Base-by-base conservation (phyloP, 64 coral and sea anemone genomes). In the Montipora sp. region DNA sequence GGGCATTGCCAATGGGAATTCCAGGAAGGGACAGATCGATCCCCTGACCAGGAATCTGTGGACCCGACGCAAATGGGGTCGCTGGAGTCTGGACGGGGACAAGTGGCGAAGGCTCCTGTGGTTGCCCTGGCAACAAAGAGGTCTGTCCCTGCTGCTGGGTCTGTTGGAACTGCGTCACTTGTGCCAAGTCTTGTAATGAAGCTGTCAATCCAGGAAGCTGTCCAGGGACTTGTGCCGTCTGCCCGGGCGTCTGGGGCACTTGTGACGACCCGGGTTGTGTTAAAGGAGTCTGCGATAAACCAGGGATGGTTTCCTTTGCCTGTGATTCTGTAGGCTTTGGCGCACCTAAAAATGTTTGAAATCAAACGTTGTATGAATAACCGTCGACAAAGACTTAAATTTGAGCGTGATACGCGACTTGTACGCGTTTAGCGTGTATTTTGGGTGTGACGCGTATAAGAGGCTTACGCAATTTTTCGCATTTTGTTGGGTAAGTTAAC, bases 141-240 rank as follows among this genome's bases (percentile, higher is more conserved):
- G 19, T 23, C 63, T 71, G 63, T 20, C 66, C 82, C 48, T 49
- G 82, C 5, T 47, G 7, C 47, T 85, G 82, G 18, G 46, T 85
- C 47, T 85, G 82, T 20, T 59, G 8, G 15, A 85, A 72, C 82
- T 71, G 82, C 2, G 82, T 16, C 8, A 11, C 47, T 12, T 85
- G 44, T 71, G 82, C 13, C 15, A 45, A 44, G 4, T 85, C 82
- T 23, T 14, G 19, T 22, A 63, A 10, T 72, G 82, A 45, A 48
- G 44, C 44, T n/a, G 19, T 72, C 19, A 85, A 8, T 50, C 82
- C 82, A 72, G 82, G 82, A 15, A 85, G 48, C 14, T 75, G 73
- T 67, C 80, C 80, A 16, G 36, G 59, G 5, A 67, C 15, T 46
- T 15, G 63, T 22, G 47, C 43, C 47, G 46, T 21, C 18, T 71